phyloP scores from a whole-genome alignment of 2,888 invertebrate genomes.

The Pelosia muscerda region DNA sequence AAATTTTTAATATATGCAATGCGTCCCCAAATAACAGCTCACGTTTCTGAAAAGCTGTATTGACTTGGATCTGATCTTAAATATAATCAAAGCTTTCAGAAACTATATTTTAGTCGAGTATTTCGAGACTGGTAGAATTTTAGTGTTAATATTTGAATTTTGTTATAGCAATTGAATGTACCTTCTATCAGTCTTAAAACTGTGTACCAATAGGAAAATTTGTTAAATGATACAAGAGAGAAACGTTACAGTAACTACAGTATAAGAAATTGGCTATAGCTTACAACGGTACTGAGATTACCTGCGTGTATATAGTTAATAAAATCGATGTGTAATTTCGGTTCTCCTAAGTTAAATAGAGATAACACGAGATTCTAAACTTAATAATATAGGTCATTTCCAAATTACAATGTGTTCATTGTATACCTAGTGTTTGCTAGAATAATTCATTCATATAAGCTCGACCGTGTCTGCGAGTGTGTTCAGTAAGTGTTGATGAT shows the following conservation, averaged over 20 bases:
- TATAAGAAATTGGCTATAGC: constrained; percentile 17
- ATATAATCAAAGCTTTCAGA: constrained; percentile 44
- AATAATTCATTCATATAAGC: constrained; percentile 62
- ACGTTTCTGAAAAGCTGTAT: constrained; percentile 10
- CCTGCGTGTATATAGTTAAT: constrained; percentile 34
- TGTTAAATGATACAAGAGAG: background rate
- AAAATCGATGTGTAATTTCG: constrained; percentile 16
- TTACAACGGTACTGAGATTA: constrained; percentile 23
- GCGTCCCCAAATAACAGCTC: background rate
- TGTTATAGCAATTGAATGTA: constrained; percentile 29
- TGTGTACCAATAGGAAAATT: constrained; percentile 34
- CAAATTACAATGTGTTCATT: constrained; percentile 80
- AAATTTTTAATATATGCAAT: background rate
- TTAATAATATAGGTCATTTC: constrained; percentile 55
- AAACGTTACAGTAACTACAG: background rate
- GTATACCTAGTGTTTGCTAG: constrained; percentile 80
- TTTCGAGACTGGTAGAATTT: constrained; percentile 53
- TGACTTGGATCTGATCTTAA: constrained; percentile 14
- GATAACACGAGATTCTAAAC: constrained; percentile 39
- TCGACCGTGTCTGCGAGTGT: constrained; percentile 67
- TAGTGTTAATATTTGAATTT: constrained; percentile 42
- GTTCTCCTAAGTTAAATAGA: constrained; percentile 18
- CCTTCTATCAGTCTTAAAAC: constrained; percentile 41
- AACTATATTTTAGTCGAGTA: constrained; percentile 46
- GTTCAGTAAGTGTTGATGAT: constrained; percentile 65